Conservation (phyloP, 2,888 invertebrate genomes). For the Caenorhabditis wallacei region DNA sequence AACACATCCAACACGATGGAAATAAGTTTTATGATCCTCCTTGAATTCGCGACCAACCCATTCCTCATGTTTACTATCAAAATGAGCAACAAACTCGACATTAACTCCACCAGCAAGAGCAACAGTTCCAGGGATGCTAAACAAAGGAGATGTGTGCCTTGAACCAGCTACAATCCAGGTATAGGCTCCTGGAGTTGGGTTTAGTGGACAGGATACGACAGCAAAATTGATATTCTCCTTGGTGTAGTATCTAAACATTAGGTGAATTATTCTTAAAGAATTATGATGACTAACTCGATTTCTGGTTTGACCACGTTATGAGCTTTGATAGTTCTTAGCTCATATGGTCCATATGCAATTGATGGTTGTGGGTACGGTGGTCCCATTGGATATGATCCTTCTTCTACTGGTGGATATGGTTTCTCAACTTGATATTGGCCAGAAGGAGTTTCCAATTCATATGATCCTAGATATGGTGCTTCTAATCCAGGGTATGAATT, state of each 20-base stretch:
- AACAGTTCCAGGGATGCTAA: constrained; percentile 7
- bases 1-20: constrained; percentile 41
- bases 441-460: too few relatives aligned
- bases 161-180: constrained; percentile 30
- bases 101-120: constrained; percentile 14
- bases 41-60: constrained; percentile 48
- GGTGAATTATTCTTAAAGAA: too few relatives aligned
- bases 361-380: too few relatives aligned
- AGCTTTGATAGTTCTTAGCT: neutral
- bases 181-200: constrained; percentile 17
- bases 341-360: neutral
- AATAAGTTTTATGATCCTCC: constrained; percentile 23
- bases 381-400: too few relatives aligned
- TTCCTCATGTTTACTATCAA: neutral
- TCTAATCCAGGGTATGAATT: too few relatives aligned
- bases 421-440: too few relatives aligned
- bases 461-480: too few relatives aligned
- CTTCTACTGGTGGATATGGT: too few relatives aligned
- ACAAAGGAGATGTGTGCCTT: neutral
- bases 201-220: constrained; percentile 9
- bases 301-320: constrained; percentile 6
- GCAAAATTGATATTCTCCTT: neutral
- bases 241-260: constrained; percentile 18
- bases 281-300: neutral
- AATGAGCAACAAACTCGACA: neutral